A percentile compares a stretch with the other conserved stretches of the same genome.
Conservation (phyloP, 2,888 invertebrate genomes). For the Yponomeuta cagnagella region DNA sequence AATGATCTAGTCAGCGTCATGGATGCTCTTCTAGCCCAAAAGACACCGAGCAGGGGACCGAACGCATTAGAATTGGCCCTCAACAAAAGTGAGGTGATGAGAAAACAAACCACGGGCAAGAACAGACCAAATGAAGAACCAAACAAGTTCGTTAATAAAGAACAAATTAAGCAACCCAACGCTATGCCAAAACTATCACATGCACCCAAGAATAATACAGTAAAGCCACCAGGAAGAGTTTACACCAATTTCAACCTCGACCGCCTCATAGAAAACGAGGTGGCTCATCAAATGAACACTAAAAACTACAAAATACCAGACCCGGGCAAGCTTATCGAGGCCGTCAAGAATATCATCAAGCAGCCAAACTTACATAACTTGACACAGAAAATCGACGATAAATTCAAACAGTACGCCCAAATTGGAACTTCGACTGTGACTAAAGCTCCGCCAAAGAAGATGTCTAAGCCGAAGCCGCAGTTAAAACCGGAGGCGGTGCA, state of each 20-base stretch:
- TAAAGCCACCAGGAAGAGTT: background rate
- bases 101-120: background rate
- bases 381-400: background rate
- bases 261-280: background rate
- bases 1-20: constrained; percentile 58
- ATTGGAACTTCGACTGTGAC: background rate
- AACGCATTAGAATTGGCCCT: constrained; percentile 51
- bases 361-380: background rate
- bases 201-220: background rate
- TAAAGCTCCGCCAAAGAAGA: background rate
- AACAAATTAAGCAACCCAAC: background rate
- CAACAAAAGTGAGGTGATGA: constrained; percentile 29
- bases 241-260: background rate
- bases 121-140: constrained; percentile 3
- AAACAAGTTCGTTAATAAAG: background rate
- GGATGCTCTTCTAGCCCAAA: constrained; percentile 51
- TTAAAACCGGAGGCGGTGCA: background rate
- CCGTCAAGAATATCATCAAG: background rate
- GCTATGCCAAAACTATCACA: background rate
- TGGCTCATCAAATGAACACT: background rate
- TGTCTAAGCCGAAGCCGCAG: background rate
- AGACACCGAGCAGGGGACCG: constrained; percentile 55
- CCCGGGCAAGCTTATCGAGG: background rate
- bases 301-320: background rate
- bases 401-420: background rate